phyloP scores from a whole-genome alignment of 2,797 vertebrate species.

The Galagoides demidoff region DNA sequence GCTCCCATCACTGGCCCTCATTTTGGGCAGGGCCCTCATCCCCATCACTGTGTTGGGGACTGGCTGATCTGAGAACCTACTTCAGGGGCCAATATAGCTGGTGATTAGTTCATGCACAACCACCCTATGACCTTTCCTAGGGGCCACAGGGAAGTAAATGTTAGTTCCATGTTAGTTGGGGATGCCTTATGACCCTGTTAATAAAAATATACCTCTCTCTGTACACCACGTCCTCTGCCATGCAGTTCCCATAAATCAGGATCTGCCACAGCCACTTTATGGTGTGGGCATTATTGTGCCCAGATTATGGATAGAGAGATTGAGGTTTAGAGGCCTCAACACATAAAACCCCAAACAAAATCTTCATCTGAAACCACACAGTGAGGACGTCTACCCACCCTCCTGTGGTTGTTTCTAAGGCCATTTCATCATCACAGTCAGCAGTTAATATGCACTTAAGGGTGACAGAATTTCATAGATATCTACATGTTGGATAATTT shows the following conservation, averaged over 20 bases:
- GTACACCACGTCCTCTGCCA: too few species aligned
- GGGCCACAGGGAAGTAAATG: neutral
- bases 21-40: too few species aligned
- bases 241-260: too few species aligned
- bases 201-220: neutral
- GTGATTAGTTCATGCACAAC: neutral
- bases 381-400: fast-evolving
- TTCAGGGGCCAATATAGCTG: neutral
- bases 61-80: neutral
- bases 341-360: neutral
- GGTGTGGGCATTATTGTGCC: neutral
- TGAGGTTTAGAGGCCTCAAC: neutral
- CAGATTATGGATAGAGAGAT: too few species aligned
- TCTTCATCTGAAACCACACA: neutral
- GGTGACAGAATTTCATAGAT: neutral
- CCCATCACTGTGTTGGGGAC: too few species aligned
- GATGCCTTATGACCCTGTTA: neutral
- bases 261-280: too few species aligned
- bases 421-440: neutral
- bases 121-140: neutral
- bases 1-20: too few species aligned
- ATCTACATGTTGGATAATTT: neutral
- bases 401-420: neutral
- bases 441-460: neutral
- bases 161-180: neutral